These are phyloP conservation scores for Stenurella melanura DNA, from an alignment of 2,888 invertebrate species.

Conservation along the genomic window DNA sequence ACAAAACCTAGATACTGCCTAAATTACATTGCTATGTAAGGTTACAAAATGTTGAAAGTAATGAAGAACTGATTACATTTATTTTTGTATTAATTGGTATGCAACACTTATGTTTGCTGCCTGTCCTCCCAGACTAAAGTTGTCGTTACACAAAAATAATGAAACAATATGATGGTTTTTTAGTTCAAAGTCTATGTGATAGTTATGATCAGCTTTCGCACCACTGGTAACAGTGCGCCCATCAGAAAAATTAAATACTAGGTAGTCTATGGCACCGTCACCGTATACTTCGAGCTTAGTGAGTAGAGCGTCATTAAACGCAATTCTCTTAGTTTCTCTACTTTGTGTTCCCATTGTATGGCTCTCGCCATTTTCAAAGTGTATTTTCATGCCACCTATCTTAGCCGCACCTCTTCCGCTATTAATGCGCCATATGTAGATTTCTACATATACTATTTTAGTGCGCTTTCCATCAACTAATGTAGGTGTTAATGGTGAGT, in stretches of 20 bases:
- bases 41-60: no score
- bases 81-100: not conserved
- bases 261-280: not conserved
- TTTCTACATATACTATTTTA: not conserved
- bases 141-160: slow-evolving; percentile 4
- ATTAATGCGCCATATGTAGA: slow-evolving; percentile 22
- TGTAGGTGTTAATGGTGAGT: slow-evolving; percentile 14
- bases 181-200: slow-evolving; percentile 10
- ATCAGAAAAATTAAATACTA: slow-evolving; percentile 19
- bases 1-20: no score
- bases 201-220: no score
- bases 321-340: not conserved
- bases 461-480: slow-evolving; percentile 17
- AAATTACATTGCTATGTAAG: no score
- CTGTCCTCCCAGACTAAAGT: slow-evolving; percentile 5
- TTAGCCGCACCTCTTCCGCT: not conserved
- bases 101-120: slow-evolving; percentile 26
- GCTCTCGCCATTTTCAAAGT: not conserved
- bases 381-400: slow-evolving; percentile 31
- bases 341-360: slow-evolving; percentile 13
- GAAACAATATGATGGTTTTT: slow-evolving; percentile 25
- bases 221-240: not conserved
- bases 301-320: slow-evolving; percentile 11
- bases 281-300: slow-evolving; percentile 14
- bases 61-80: no score